Evolutionary conservation across 2,113 vertebrate genomes (phyloP).

Genomic region (Mustela nigripes): DNA sequence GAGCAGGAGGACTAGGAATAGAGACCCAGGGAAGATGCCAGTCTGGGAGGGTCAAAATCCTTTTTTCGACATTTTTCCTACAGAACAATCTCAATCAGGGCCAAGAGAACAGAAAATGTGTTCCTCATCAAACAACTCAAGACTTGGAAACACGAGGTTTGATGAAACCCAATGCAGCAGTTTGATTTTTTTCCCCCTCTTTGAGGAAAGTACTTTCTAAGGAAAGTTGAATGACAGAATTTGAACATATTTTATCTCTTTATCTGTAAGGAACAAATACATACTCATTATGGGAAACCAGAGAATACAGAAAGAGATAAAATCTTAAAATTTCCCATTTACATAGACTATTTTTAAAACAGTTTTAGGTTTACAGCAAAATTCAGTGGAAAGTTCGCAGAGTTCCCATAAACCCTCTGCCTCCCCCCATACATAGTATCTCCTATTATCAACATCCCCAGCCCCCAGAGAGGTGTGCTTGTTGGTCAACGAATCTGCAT

Average conservation of each 20-base stretch:
- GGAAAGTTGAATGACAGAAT: neutral
- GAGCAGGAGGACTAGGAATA: neutral
- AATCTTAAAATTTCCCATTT: neutral
- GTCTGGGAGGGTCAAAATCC: neutral
- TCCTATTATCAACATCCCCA: neutral
- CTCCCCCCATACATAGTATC: neutral
- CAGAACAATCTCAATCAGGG: neutral
- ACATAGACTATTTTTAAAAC: neutral
- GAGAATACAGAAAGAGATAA: neutral
- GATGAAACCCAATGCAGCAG: neutral
- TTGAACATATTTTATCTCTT: constrained; percentile 32
- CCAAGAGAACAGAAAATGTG: neutral
- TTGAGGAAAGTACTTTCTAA: neutral
- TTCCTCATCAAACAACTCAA: neutral
- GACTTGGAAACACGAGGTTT: neutral
- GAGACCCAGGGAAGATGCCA: neutral
- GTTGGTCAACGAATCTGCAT: neutral
- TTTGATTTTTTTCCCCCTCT: neutral
- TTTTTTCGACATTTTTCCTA: constrained; percentile 41
- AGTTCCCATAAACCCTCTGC: neutral
- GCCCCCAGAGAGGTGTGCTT: neutral
- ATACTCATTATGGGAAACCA: neutral
- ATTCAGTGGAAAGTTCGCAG: neutral
- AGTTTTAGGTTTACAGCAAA: constrained; percentile 17
- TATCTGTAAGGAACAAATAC: neutral